Evolutionary conservation across 2,888 invertebrate genomes (phyloP).

Genomic region (Pollenia labialis): DNA sequence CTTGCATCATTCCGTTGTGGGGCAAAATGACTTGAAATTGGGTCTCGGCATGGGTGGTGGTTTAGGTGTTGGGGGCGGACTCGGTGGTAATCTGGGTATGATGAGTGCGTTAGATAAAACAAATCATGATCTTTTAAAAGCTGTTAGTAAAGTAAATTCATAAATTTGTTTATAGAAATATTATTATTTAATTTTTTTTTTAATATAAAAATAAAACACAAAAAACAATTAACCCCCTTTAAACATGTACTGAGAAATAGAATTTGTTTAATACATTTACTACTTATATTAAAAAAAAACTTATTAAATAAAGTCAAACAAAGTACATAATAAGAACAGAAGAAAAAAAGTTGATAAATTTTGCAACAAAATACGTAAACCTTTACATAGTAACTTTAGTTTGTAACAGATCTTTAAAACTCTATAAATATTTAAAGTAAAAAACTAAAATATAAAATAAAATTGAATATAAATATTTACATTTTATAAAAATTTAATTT

Average conservation of each 20-base stretch:
- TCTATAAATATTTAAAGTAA: slow-evolving; percentile 67
- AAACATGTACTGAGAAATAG: slow-evolving; percentile 67
- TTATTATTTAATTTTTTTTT: not conserved
- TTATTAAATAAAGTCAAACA: slow-evolving; percentile 50
- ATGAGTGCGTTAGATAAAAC: slow-evolving; percentile 84
- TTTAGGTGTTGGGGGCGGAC: slow-evolving; percentile 80
- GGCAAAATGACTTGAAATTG: slow-evolving; percentile 84
- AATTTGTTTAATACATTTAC: slow-evolving; percentile 31
- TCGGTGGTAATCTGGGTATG: slow-evolving; percentile 84
- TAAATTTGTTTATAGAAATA: slow-evolving; percentile 78
- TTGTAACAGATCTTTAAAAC: slow-evolving; percentile 67
- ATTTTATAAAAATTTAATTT: slow-evolving; percentile 63
- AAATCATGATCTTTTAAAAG: slow-evolving; percentile 84
- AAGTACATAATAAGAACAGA: slow-evolving; percentile 57
- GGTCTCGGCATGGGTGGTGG: slow-evolving; percentile 84
- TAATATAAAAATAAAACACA: slow-evolving; percentile 8
- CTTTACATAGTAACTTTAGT: slow-evolving; percentile 82
- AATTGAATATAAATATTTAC: slow-evolving; percentile 69
- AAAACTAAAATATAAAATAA: slow-evolving; percentile 48
- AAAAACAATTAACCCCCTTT: slow-evolving; percentile 6
- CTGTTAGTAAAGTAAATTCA: slow-evolving; percentile 84
- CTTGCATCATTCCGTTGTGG: slow-evolving; percentile 84
- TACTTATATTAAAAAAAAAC: slow-evolving; percentile 17
- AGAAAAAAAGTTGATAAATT: slow-evolving; percentile 58
- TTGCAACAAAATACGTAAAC: slow-evolving; percentile 80